These are phyloP conservation scores for Nilaparvata lugens DNA, from an alignment of 1,140 invertebrate genomes.

Conservation along the genomic window DNA sequence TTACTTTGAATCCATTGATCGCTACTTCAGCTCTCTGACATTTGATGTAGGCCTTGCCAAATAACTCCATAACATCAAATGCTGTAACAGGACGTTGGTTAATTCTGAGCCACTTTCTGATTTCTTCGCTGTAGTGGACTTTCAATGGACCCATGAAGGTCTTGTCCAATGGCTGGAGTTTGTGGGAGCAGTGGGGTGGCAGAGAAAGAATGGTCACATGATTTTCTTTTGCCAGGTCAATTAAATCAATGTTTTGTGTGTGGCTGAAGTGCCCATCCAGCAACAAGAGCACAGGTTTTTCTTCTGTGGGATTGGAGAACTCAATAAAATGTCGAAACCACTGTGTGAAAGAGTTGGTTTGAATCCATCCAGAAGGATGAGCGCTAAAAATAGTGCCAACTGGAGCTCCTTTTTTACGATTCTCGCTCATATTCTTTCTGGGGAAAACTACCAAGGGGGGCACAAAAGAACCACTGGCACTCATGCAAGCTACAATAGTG, in stretches of 20 bases:
- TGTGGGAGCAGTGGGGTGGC: slow-evolving; percentile 30
- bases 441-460: slow-evolving; percentile 38
- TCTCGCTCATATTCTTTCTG: slow-evolving; percentile 27
- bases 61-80: slow-evolving; percentile 28
- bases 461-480: slow-evolving; percentile 33
- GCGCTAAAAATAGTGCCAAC: slow-evolving; percentile 27
- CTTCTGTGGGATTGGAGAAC: slow-evolving; percentile 22
- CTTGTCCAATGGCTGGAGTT: slow-evolving; percentile 31
- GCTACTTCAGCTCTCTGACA: slow-evolving; percentile 28
- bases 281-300: slow-evolving; percentile 33
- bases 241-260: slow-evolving; percentile 31
- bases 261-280: slow-evolving; percentile 32
- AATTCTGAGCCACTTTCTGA: slow-evolving; percentile 36
- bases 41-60: slow-evolving; percentile 28
- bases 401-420: slow-evolving; percentile 13
- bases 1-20: slow-evolving; percentile 29
- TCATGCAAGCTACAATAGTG: slow-evolving; percentile 31
- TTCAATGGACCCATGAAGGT: slow-evolving; percentile 27
- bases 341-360: slow-evolving; percentile 21
- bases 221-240: slow-evolving; percentile 28
- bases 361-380: slow-evolving; percentile 35
- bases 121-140: slow-evolving; percentile 24
- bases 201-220: slow-evolving; percentile 27
- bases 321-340: slow-evolving; percentile 24
- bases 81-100: slow-evolving; percentile 25